Evolutionary conservation across 2,888 invertebrate species (phyloP).

Genomic region (Elegia similella): DNA sequence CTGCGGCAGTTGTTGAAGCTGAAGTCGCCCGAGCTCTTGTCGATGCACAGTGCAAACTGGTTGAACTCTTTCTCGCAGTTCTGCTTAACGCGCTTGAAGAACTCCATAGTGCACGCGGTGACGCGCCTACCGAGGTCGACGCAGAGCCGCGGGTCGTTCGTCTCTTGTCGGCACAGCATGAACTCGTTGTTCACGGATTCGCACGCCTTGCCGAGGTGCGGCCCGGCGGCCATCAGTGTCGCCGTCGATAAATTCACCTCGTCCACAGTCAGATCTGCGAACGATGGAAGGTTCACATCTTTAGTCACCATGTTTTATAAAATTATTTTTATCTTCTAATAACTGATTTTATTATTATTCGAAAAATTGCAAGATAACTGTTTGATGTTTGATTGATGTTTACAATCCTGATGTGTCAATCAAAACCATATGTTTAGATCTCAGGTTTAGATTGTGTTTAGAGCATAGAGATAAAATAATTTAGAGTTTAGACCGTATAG

Average conservation of each 20-base stretch:
- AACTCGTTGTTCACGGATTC: constrained; percentile 96
- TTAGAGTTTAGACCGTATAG: no score
- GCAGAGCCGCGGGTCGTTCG: constrained; percentile 91
- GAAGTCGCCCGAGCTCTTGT: constrained; percentile 87
- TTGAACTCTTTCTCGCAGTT: constrained; percentile 91
- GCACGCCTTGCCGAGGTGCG: constrained; percentile 95
- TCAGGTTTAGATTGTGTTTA: no score
- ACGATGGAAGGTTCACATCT: constrained; percentile 86
- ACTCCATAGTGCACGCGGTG: constrained; percentile 91
- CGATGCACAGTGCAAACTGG: constrained; percentile 87
- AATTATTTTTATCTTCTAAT: constrained; percentile 1
- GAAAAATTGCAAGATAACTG: no score
- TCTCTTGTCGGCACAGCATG: constrained; percentile 92
- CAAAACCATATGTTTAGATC: no score
- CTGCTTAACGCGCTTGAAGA: constrained; percentile 91
- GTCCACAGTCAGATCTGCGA: constrained; percentile 90
- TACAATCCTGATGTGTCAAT: no score
- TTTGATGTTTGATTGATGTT: no score
- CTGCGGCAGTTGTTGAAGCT: constrained; percentile 87
- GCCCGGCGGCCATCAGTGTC: constrained; percentile 91
- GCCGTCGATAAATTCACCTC: constrained; percentile 90
- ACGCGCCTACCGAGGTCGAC: constrained; percentile 92
- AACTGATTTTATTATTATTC: no score
- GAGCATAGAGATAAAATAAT: no score
- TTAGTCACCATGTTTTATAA: constrained; percentile 82